Base-by-base conservation (phyloP, 2,888 invertebrate species). In the Scaptomyza tumidula region DNA sequence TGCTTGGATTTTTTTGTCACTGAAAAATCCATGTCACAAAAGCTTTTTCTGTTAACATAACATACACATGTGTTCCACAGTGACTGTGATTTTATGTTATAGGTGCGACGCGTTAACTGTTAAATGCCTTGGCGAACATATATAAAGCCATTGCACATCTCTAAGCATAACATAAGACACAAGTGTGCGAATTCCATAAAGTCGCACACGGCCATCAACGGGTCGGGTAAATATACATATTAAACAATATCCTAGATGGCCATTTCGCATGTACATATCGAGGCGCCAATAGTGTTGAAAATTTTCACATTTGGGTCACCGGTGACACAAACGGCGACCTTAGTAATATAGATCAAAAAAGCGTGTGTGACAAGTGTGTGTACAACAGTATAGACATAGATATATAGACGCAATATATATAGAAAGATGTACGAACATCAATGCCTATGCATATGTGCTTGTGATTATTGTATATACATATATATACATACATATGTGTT, bases 281-380 rank as follows among this genome's bases (percentile, higher is more conserved):
- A 49, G 39, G 31, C 48, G 52, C 6, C 29, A 19, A 56, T 16
- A 48, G 50, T 45, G 64, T 41, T 57, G 63, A 46, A 64, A 57
- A 72, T 59, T 74, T 75, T 54, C 50, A 29, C 71, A 87, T 63
- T 82, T 85, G 68, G 82, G 82, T 79, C 88, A 82, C 45, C 57
- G 48, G 74, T 50, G 62, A 56, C 39, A 35, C 64, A 31, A 69
- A 27, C 58, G 52, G 54, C 60, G 64, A 9, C 16, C 16, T 43
- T 56, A 58, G 29, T 14, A 62, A 27, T 54, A 48, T 41, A 54
- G 16, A 41, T 16, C 11, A 64, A 43, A 39, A 52, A n/a, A n/a
- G n/a, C n/a, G 54, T 39, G 56, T 55, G 66, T 78, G 75, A 66
- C 67, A 62, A 62, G 57, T 41, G 56, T 58, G 56, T 67, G 45